These are phyloP conservation scores for Danionella cerebrum DNA, from an alignment of 2,113 vertebrate species.

Conservation along the genomic window DNA sequence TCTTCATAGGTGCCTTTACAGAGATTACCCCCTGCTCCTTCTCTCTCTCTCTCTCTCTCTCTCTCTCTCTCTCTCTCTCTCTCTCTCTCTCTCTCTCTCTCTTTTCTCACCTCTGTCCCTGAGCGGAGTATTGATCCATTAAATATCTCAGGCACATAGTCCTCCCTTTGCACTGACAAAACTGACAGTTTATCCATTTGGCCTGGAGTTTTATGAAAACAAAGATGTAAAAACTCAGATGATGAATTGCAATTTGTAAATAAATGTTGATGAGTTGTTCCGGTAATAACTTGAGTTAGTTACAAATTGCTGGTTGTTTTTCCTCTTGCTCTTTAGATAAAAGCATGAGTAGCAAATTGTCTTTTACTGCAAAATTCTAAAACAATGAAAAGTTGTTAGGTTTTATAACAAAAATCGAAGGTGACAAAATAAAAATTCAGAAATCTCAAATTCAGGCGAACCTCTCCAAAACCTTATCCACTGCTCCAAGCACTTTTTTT, in stretches of 20 bases:
- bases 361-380: too few species aligned
- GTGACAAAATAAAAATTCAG: too few species aligned
- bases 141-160: background rate
- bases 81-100: background rate
- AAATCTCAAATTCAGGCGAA: too few species aligned
- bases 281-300: too few species aligned
- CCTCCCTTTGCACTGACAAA: background rate
- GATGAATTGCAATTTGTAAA: background rate
- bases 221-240: background rate
- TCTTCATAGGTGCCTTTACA: background rate
- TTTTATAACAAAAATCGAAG: too few species aligned
- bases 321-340: too few species aligned
- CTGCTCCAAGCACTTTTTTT: too few species aligned
- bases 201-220: background rate
- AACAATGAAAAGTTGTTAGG: too few species aligned
- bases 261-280: background rate
- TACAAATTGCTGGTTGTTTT: too few species aligned
- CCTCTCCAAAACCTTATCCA: too few species aligned
- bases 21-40: too few species aligned
- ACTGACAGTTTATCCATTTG: background rate
- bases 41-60: background rate
- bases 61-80: background rate
- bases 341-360: too few species aligned
- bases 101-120: background rate
- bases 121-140: background rate